Evolutionary conservation across 2,888 invertebrate genomes (phyloP), one percentile per base, ranked within the genome.

Genomic region (Lycia hirtaria): DNA sequence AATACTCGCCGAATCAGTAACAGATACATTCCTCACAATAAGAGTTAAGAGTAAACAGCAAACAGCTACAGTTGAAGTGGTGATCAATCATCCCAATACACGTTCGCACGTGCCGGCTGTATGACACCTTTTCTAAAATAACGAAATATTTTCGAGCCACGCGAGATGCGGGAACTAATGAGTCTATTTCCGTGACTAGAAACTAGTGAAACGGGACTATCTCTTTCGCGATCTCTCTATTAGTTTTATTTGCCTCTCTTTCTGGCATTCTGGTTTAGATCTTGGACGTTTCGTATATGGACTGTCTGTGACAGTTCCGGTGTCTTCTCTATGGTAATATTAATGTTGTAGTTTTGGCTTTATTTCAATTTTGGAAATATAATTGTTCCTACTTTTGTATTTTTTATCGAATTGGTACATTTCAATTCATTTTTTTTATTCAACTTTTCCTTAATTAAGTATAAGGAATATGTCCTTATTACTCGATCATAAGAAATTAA

Each of bases 111-210:
- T 71, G 72, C 69, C 74, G 73, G 69, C 71, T 72, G 71, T 75
- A 73, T 72, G 78, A 80, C 81, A 83, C 80, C 76, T 82, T 81
- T 74, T 76, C 74, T 64, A 74, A 81, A 75, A 83, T 81, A 84
- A 80, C 72, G 71, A 77, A 83, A 84, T 88, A 88, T 88, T 89
- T 88, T 88, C 85, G 83, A 80, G 73, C 80, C 72, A 69, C 78
- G 79, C 77, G 75, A 33, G 45, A 33, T 30, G 33, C 24, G 45
- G 71, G 76, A 78, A 79, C 82, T 81, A 83, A 83, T 81, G 80
- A 80, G 71, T 77, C 74, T 90, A 90, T 90, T 90, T 90, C 72
- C 56, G 87, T 82, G 70, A 68, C 49, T 52, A 26, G 32, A 58
- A 56, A 28, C 54, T 63, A 47, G 47, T 56, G 52, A 56, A 53